A percentile compares a stretch with the other conserved stretches of the same genome.
Conservation (phyloP, 1,140 invertebrate species). For the Drosophila bifasciata region DNA sequence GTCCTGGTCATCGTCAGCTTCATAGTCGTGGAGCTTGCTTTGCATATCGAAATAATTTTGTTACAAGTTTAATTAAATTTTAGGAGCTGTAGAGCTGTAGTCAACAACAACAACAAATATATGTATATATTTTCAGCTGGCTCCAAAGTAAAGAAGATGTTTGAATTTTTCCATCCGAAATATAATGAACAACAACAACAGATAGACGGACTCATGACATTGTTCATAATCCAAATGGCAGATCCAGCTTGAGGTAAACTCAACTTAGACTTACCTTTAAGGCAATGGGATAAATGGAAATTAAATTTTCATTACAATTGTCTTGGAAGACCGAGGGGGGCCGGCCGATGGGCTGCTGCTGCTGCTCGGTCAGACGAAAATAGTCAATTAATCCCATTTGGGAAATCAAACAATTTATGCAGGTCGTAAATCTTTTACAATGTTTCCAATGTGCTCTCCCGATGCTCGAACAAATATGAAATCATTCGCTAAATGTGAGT, state of each 20-base stretch:
- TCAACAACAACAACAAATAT: slow-evolving; percentile 21
- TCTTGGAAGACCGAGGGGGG: slow-evolving; percentile 19
- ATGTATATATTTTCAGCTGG: slow-evolving; percentile 4
- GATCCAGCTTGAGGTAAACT: slow-evolving; percentile 21
- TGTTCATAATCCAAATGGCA: slow-evolving; percentile 17
- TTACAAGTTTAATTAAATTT: slow-evolving; percentile 69
- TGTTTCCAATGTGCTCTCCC: slow-evolving; percentile 30
- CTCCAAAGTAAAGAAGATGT: slow-evolving; percentile 1
- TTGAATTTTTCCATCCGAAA: slow-evolving; percentile 10
- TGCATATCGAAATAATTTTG: slow-evolving; percentile 63
- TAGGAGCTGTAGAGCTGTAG: slow-evolving; percentile 17
- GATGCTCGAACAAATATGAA: slow-evolving; percentile 53
- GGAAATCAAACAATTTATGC: slow-evolving; percentile 49
- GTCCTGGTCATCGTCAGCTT: slow-evolving; percentile 16
- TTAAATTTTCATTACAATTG: slow-evolving; percentile 56
- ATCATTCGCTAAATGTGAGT: slow-evolving; percentile 59
- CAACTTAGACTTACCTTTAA: slow-evolving; percentile 1
- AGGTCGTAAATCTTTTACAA: slow-evolving; percentile 39
- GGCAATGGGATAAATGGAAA: slow-evolving; percentile 26
- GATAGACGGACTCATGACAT: slow-evolving; percentile 9
- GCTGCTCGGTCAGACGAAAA: slow-evolving; percentile 8
- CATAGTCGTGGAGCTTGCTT: slow-evolving; percentile 24
- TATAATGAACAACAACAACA: slow-evolving; percentile 10
- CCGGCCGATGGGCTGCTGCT: background rate
- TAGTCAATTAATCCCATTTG: slow-evolving; percentile 47